Conservation (phyloP, 2,888 invertebrate species). For the Cyclophora albipunctata region DNA sequence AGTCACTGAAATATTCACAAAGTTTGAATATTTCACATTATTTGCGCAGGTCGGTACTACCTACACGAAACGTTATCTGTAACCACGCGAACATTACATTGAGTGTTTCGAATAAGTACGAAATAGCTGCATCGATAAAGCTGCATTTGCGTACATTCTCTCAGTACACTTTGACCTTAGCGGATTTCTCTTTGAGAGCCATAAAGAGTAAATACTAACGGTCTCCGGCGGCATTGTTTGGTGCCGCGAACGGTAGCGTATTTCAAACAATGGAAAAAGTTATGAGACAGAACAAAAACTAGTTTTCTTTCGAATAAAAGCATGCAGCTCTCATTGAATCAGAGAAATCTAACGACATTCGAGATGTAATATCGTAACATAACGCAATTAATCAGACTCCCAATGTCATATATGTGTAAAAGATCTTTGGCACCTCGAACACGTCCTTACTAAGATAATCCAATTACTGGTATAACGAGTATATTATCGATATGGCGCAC, state of each 20-base stretch:
- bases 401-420: conserved; percentile 21
- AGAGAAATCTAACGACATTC: background rate
- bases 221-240: background rate
- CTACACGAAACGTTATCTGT: no score
- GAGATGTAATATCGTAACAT: background rate
- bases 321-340: background rate
- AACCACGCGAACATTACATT: no score
- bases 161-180: background rate
- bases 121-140: background rate
- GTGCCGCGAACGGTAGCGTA: background rate
- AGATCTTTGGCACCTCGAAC: conserved; percentile 29
- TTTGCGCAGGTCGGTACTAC: no score
- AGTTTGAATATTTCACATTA: conserved; percentile 1
- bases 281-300: no score
- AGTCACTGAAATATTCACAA: conserved; percentile 6
- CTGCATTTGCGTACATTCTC: background rate
- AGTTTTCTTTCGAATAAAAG: background rate
- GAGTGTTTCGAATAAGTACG: no score
- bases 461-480: conserved; percentile 18
- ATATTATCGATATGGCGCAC: conserved; percentile 14
- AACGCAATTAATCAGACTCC: conserved; percentile 13
- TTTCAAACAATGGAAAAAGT: no score
- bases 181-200: background rate
- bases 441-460: conserved; percentile 16
- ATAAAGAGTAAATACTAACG: background rate